Percentiles rank a stretch among this genome's conserved stretches.
Conservation (phyloP, 2,113 vertebrate species). For the Petrocephalus microphthalmus region DNA sequence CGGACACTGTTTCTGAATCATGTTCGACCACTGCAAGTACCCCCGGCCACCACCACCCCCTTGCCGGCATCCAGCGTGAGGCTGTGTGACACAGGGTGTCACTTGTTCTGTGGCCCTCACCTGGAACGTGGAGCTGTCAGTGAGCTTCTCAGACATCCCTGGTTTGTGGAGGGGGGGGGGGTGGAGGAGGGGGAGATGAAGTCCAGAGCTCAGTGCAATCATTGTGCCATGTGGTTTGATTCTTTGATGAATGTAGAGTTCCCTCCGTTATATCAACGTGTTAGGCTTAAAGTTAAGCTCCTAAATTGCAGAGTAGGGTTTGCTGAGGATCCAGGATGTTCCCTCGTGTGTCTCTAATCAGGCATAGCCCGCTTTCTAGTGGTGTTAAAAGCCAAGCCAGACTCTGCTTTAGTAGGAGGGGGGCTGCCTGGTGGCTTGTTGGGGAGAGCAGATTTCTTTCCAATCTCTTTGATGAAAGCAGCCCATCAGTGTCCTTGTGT, state of each 20-base stretch:
- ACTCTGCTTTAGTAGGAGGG: neutral
- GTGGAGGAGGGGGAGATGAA: neutral
- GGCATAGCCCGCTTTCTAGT: neutral
- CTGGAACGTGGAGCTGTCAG: neutral
- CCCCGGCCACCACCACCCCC: neutral
- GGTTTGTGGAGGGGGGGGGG: neutral
- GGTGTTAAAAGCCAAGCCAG: neutral
- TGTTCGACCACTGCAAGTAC: neutral
- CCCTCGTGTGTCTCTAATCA: neutral
- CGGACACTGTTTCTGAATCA: neutral
- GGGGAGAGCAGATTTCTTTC: neutral
- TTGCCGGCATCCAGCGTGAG: neutral
- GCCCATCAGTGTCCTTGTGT: neutral
- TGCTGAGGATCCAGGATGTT: neutral
- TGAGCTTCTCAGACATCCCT: neutral
- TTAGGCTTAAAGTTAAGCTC: neutral
- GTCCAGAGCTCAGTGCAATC: neutral
- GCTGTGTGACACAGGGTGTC: neutral
- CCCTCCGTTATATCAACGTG: neutral
- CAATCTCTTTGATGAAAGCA: neutral
- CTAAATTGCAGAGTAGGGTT: neutral
- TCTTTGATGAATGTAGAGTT: neutral
- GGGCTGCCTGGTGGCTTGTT: neutral
- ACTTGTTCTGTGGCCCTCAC: neutral
- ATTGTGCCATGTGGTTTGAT: neutral